Conservation (phyloP, 2,113 vertebrate species). For the Aspidoscelis tigris region DNA sequence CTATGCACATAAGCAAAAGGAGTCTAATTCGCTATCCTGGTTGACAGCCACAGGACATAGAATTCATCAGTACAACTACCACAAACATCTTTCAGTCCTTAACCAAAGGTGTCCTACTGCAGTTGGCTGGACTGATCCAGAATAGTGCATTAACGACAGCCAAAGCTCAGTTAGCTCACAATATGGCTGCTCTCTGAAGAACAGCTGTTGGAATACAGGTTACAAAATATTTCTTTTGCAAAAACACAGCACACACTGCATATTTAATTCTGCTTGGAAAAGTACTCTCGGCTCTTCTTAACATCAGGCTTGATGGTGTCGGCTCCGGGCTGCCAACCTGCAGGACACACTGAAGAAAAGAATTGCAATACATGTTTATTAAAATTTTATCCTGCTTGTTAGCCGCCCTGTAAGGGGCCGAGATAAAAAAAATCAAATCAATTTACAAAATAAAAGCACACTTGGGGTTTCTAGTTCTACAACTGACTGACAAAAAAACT, state of each 20-base stretch:
- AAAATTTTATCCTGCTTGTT: not conserved
- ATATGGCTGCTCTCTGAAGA: conserved; percentile 50
- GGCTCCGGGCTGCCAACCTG: conserved; percentile 97
- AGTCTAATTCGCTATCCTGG: conserved; percentile 49
- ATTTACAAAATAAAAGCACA: no score
- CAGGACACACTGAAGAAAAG: conserved; percentile 92
- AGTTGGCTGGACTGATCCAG: not conserved
- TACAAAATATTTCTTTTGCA: conserved; percentile 58
- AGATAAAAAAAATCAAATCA: no score
- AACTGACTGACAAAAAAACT: not conserved
- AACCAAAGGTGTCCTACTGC: not conserved
- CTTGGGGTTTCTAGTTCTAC: not conserved
- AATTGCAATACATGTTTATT: conserved; percentile 7
- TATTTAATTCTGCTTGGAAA: conserved; percentile 88
- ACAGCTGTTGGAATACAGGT: conserved; percentile 55
- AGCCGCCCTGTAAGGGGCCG: no score
- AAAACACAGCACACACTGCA: conserved; percentile 7
- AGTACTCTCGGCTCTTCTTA: conserved; percentile 95
- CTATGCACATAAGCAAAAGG: conserved; percentile 49
- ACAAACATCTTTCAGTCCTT: not conserved
- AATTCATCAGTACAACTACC: conserved; percentile 9
- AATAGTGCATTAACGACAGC: not conserved
- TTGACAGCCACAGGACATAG: conserved; percentile 59
- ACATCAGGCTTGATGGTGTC: conserved; percentile 98
- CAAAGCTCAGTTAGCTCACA: conserved; percentile 55